Evolutionary conservation across 2,113 vertebrate species (phyloP).

Genomic region (Microtus pennsylvanicus): DNA sequence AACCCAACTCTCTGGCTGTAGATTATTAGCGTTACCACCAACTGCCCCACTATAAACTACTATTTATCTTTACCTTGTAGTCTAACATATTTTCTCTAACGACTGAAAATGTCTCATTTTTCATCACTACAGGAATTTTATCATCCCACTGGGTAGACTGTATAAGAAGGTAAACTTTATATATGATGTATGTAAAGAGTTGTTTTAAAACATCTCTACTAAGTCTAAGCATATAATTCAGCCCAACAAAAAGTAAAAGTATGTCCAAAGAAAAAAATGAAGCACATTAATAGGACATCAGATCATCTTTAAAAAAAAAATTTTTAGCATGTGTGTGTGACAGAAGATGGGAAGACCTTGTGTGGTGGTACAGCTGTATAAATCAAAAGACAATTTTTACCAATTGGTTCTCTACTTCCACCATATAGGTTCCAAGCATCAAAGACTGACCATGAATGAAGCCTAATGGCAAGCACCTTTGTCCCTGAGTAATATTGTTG

Average conservation of each 20-base stretch:
- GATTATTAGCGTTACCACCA: neutral
- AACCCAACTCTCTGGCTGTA: neutral
- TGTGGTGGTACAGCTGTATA: neutral
- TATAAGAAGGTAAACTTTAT: neutral
- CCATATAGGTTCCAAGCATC: neutral
- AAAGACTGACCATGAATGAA: neutral
- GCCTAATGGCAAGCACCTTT: neutral
- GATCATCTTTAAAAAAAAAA: neutral
- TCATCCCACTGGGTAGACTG: neutral
- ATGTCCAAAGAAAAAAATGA: neutral
- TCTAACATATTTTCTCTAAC: neutral
- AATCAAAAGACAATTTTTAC: neutral
- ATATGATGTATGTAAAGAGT: neutral
- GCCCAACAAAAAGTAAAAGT: too few species aligned
- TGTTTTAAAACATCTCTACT: constrained; percentile 10
- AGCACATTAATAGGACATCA: neutral
- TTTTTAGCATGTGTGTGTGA: neutral
- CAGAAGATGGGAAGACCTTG: neutral
- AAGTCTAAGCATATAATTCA: neutral
- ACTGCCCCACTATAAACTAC: neutral
- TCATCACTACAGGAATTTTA: neutral
- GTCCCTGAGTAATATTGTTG: neutral
- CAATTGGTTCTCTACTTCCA: neutral
- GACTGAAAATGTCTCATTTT: neutral
- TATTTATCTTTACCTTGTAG: neutral